Conservation (phyloP, 2,888 invertebrate species). For the Morinoia aosen region DNA sequence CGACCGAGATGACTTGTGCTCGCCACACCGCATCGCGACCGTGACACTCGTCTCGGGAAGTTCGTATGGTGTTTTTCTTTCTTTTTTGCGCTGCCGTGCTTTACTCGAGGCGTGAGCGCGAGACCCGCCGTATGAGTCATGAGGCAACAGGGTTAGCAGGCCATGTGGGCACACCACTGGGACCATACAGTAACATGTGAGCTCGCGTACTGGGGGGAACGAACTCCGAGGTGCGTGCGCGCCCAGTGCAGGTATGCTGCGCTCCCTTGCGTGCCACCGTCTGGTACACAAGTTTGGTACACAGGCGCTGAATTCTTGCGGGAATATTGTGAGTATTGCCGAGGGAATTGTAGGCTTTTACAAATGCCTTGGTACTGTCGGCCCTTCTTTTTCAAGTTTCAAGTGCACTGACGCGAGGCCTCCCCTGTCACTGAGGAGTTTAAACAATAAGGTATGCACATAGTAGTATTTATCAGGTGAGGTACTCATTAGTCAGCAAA, state of each 20-base stretch:
- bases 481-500: too few species aligned
- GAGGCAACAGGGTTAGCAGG: slow-evolving; percentile 23
- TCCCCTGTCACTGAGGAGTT: too few species aligned
- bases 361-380: too few species aligned
- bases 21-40: not conserved
- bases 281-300: too few species aligned
- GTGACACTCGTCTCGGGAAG: not conserved
- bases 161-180: not conserved
- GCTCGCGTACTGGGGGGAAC: not conserved
- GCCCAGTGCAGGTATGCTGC: not conserved
- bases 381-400: too few species aligned
- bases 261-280: not conserved
- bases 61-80: not conserved
- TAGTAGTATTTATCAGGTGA: too few species aligned
- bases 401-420: too few species aligned
- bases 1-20: not conserved
- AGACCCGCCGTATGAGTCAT: slow-evolving; percentile 27
- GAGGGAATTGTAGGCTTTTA: too few species aligned
- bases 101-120: slow-evolving; percentile 25
- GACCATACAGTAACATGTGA: not conserved
- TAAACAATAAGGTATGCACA: too few species aligned
- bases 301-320: too few species aligned
- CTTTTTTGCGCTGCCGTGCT: not conserved
- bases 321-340: too few species aligned
- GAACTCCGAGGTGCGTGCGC: not conserved